A percentile compares a stretch with the other conserved stretches of the same genome.
Evolutionary conservation across 53 echinoderm and acorn worm genomes (phyloP).

Genomic region (Holothuria leucospilota): DNA sequence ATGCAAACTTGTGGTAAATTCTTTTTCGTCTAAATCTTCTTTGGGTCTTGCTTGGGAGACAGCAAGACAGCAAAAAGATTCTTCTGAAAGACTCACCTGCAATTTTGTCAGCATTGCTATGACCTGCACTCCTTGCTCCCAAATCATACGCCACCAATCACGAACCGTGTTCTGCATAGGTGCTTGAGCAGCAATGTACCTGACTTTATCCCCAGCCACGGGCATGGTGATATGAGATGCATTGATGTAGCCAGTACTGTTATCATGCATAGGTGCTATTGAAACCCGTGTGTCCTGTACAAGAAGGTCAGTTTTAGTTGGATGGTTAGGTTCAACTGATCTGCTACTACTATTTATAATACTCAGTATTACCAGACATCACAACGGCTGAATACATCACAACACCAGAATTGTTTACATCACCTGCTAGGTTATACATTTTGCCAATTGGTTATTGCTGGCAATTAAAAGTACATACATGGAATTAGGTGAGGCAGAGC

Average conservation of each 20-base stretch:
- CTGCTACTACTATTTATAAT: not conserved
- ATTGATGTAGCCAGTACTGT: conserved; percentile 96
- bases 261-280: conserved; percentile 78
- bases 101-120: conserved; percentile 97
- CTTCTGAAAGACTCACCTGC: conserved; percentile 49
- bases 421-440: no score
- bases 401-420: no score
- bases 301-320: not conserved
- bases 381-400: no score
- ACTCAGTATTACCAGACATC: no score
- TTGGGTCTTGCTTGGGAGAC: no score
- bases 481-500: no score
- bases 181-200: conserved; percentile 86
- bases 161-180: conserved; percentile 85
- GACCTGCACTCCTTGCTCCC: conserved; percentile 92
- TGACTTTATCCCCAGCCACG: conserved; percentile 72
- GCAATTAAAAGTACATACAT: no score
- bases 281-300: conserved; percentile 87
- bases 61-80: no score
- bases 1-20: no score
- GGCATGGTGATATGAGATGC: conserved; percentile 85
- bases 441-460: no score
- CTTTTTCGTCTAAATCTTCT: no score
- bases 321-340: no score
- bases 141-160: conserved; percentile 99